Base-by-base conservation (phyloP, 2,888 invertebrate species). In the Cylindroiulus punctatus region DNA sequence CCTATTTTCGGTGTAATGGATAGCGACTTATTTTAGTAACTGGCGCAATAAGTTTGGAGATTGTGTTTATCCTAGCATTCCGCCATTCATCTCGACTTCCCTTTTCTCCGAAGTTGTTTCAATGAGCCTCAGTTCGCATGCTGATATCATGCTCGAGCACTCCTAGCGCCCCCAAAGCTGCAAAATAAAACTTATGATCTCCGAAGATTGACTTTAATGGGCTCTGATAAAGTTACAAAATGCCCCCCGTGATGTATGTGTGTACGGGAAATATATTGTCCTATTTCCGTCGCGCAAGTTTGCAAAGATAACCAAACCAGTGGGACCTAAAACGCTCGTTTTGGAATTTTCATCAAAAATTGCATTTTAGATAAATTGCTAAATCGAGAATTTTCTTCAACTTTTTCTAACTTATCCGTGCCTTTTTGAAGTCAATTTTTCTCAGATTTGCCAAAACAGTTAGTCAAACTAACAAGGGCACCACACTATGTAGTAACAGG, bases 141-240 rank as follows among this genome's bases (percentile, higher is more conserved):
- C 22, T 57, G 57, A 57, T 57, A 57, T 57, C 57, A 57, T 57
- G 57, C 57, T 57, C 22, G 57, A 57, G 17, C 57, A 22, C 57
- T 22, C 57, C 57, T 22, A 57, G 22, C 22, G 57, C 57, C 22
- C 57, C 22, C 57, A n/a, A 22, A 57, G 57, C 57, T 57, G 57
- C n/a, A 22, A 57, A 57, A 57, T 57, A 57, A 57, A 57, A 57
- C 57, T 57, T 57, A 57, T 57, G 57, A 57, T 57, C 57, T 57
- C 57, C 57, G 22, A 57, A 57, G 57, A 57, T 57, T 57, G 57
- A 57, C 57, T 57, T 57, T 57, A 57, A 57, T 57, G 57, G 57
- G 57, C 57, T 22, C 57, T 57, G 57, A 57, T 57, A 57, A 57
- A 57, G 57, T 57, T 57, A 22, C 57, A 57, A 57, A 57, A 57